Percentiles rank a stretch among this genome's conserved stretches.
These are phyloP conservation scores for Porites australiensis DNA, from an alignment of 64 coral and sea anemone species.

Conservation along the genomic window DNA sequence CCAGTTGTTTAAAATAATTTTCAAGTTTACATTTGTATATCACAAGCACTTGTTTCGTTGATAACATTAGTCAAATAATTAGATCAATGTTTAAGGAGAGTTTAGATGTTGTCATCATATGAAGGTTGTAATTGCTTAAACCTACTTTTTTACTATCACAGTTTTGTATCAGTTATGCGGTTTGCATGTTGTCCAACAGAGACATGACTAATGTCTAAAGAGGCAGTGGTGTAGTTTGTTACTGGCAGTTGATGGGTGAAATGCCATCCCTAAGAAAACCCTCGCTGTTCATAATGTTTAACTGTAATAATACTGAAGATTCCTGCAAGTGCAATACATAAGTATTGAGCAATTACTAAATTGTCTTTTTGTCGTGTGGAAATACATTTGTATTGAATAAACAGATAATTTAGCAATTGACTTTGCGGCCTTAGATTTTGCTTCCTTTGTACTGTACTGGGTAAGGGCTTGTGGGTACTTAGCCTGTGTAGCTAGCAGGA, in stretches of 20 bases:
- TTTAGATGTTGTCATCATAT: conserved; percentile 5
- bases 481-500: too few relatives aligned
- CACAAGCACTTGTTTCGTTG: background rate
- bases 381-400: background rate
- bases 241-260: background rate
- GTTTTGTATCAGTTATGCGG: conserved; percentile 48
- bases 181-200: background rate
- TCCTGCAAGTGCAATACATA: conserved; percentile 28
- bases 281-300: conserved; percentile 15
- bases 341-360: conserved; percentile 43
- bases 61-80: background rate
- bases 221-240: background rate
- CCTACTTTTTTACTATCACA: conserved; percentile 50
- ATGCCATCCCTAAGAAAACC: background rate
- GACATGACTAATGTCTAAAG: background rate
- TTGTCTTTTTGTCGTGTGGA: conserved; percentile 35
- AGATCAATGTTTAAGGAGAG: background rate
- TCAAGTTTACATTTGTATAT: too few relatives aligned
- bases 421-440: background rate
- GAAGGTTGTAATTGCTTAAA: background rate
- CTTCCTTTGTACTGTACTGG: background rate
- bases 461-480: too few relatives aligned
- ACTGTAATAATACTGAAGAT: conserved; percentile 36
- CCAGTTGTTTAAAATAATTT: too few relatives aligned
- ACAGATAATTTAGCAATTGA: conserved; percentile 49